These are phyloP conservation scores for Anableps anableps DNA, from an alignment of 2,797 vertebrate species.

Conservation along the genomic window DNA sequence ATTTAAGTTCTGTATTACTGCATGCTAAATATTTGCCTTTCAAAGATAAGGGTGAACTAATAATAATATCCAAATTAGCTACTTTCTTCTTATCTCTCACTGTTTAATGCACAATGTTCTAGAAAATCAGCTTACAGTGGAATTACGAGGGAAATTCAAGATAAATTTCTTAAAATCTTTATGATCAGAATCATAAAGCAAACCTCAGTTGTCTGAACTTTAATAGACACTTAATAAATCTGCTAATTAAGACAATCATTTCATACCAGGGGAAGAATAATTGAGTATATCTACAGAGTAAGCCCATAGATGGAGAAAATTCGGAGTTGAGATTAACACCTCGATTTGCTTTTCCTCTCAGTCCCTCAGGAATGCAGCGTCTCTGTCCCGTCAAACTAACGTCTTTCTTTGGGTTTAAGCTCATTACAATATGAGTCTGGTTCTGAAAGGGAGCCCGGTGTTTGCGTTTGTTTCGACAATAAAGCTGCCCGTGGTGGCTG, in stretches of 20 bases:
- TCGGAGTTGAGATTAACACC: slow-evolving; percentile 63
- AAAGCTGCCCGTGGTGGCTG: neutral
- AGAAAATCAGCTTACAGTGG: neutral
- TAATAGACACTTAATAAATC: neutral
- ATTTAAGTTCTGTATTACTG: neutral
- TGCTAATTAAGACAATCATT: slow-evolving; percentile 22
- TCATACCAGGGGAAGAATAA: slow-evolving; percentile 46
- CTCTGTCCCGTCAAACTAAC: slow-evolving; percentile 49
- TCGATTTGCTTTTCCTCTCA: slow-evolving; percentile 70
- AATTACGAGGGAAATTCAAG: neutral
- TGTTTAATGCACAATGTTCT: too few relatives aligned
- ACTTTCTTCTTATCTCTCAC: neutral
- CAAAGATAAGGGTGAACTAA: neutral
- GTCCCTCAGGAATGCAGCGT: slow-evolving; percentile 63
- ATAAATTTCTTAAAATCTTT: neutral
- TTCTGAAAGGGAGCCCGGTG: slow-evolving; percentile 4
- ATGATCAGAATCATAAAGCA: neutral
- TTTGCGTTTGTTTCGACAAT: slow-evolving; percentile 18
- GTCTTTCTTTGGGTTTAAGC: slow-evolving; percentile 43
- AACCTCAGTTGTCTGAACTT: neutral
- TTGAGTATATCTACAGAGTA: slow-evolving; percentile 61
- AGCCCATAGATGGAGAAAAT: slow-evolving; percentile 47
- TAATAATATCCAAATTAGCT: too few relatives aligned
- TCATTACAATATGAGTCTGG: slow-evolving; percentile 39
- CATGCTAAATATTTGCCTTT: neutral